A percentile compares a stretch with the other conserved stretches of the same genome.
These are phyloP conservation scores for Tetanocera ferruginea DNA, from an alignment of 2,888 invertebrate genomes.

Conservation along the genomic window DNA sequence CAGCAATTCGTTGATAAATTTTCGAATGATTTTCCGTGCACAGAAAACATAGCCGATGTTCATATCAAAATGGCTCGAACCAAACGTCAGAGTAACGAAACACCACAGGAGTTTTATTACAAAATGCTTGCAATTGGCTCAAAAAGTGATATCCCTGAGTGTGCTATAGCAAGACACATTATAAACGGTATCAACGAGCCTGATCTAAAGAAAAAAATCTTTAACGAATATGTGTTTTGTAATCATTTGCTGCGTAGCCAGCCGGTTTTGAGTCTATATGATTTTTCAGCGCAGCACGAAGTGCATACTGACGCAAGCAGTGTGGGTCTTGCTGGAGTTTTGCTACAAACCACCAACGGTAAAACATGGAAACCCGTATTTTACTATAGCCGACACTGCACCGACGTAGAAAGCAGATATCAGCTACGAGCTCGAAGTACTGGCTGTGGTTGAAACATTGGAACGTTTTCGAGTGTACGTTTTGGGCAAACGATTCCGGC, in stretches of 20 bases:
- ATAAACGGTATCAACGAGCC: slow-evolving; percentile 24
- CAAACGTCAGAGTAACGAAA: no score
- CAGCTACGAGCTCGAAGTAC: slow-evolving; percentile 45
- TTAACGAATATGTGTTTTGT: background rate
- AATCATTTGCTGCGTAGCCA: background rate
- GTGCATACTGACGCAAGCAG: no score
- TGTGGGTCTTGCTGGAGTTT: no score
- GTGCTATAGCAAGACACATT: slow-evolving; percentile 2
- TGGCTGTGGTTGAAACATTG: slow-evolving; percentile 45
- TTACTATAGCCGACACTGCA: slow-evolving; percentile 48
- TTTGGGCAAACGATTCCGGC: slow-evolving; percentile 48
- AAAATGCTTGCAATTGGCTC: background rate
- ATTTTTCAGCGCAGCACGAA: no score
- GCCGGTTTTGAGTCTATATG: no score
- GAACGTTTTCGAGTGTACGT: no score
- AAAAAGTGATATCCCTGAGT: background rate
- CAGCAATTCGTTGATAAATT: no score
- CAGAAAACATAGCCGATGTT: no score
- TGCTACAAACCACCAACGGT: slow-evolving; percentile 40
- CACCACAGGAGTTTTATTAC: slow-evolving; percentile 1
- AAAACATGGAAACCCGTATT: slow-evolving; percentile 44
- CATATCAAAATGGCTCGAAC: no score
- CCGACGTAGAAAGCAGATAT: slow-evolving; percentile 43
- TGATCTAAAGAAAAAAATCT: slow-evolving; percentile 12
- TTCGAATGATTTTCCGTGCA: no score